Conservation (phyloP, 2,888 invertebrate genomes). For the Pterostichus madidus region DNA sequence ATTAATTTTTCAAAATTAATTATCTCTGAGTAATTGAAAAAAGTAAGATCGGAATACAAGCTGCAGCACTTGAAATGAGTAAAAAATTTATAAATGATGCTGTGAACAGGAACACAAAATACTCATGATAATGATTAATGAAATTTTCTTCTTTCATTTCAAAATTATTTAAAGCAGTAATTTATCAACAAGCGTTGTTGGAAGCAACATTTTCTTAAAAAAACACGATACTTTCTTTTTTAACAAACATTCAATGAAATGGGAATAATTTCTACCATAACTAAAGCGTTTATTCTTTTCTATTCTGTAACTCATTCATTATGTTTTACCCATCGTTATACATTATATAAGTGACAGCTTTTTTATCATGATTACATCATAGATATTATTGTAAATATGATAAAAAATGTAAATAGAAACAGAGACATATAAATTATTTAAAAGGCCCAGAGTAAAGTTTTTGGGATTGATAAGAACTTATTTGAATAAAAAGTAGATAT, state of each 20-base stretch:
- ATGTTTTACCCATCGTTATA: too few relatives aligned
- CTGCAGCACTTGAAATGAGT: conserved; percentile 44
- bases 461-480: too few relatives aligned
- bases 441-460: too few relatives aligned
- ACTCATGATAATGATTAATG: conserved; percentile 60
- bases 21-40: conserved; percentile 23
- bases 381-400: too few relatives aligned
- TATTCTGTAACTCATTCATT: too few relatives aligned
- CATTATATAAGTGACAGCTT: too few relatives aligned
- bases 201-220: conserved; percentile 21
- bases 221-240: conserved; percentile 1
- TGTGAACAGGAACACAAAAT: conserved; percentile 29
- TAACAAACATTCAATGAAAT: not conserved
- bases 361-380: too few relatives aligned
- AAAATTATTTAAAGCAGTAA: conserved; percentile 60
- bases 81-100: conserved; percentile 59
- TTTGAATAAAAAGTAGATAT: too few relatives aligned
- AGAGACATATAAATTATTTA: too few relatives aligned
- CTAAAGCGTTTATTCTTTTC: not conserved
- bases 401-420: too few relatives aligned
- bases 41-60: conserved; percentile 20
- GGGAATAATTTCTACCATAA: not conserved
- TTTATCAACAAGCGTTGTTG: conserved; percentile 55
- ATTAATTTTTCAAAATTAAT: conserved; percentile 49
- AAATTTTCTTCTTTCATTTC: conserved; percentile 52